These are phyloP conservation scores for Petrocephalus zakoni DNA, from an alignment of 2,113 vertebrate species.

Conservation along the genomic window DNA sequence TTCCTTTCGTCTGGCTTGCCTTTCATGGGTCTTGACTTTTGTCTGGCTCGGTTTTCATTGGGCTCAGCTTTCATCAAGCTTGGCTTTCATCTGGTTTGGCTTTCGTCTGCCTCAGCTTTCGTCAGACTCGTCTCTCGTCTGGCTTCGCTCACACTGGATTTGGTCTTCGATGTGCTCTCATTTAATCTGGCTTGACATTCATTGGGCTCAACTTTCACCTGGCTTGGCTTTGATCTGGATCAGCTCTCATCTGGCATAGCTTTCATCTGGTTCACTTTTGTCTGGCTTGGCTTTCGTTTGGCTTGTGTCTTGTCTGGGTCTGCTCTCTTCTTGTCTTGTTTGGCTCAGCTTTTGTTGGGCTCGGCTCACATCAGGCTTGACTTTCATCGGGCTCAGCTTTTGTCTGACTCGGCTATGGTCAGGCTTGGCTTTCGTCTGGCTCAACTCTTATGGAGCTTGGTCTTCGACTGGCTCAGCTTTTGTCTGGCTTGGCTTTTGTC, in stretches of 20 bases:
- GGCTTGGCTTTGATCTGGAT: background rate
- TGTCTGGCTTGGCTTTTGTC: background rate
- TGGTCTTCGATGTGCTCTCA: background rate
- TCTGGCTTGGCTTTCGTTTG: background rate
- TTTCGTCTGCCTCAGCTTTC: background rate
- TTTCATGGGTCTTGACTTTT: background rate
- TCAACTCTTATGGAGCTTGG: background rate
- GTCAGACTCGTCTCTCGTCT: background rate
- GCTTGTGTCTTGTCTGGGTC: background rate
- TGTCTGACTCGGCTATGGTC: background rate
- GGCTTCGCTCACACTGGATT: background rate
- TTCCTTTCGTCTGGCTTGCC: background rate
- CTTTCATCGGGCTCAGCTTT: background rate
- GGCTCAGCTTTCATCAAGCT: background rate
- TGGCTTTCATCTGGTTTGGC: background rate
- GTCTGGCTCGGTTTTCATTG: background rate
- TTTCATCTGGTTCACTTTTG: background rate
- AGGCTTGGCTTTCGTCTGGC: background rate
- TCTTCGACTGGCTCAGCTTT: background rate
- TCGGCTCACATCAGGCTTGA: background rate
- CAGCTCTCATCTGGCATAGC: background rate
- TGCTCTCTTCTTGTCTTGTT: background rate
- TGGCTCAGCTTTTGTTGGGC: background rate
- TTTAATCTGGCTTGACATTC: background rate
- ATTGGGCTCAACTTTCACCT: background rate